phyloP scores from a whole-genome alignment of 2,797 vertebrate genomes.

The Arrhamphus sclerolepis region DNA sequence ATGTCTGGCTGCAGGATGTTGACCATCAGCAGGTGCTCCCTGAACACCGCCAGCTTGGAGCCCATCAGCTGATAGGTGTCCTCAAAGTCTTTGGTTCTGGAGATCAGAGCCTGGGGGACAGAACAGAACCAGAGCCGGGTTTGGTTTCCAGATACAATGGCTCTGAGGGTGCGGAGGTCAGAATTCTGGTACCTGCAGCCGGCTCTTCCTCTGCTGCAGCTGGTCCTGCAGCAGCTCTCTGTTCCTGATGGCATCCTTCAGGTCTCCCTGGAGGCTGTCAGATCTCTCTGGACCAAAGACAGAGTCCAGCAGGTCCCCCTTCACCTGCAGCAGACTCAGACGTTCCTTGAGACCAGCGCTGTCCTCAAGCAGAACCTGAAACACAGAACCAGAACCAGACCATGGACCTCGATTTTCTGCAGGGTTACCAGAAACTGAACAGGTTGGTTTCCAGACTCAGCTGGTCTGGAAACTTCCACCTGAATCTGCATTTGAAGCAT shows the following conservation, averaged over 20 bases:
- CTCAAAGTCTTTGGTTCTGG: conserved; percentile 86
- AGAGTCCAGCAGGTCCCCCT: conserved; percentile 80
- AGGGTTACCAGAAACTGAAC: no score
- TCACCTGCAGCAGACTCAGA: conserved; percentile 80
- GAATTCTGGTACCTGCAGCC: conserved; percentile 75
- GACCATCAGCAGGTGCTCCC: conserved; percentile 71
- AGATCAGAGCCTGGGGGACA: conserved; percentile 79
- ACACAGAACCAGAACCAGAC: not conserved
- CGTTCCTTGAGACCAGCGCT: conserved; percentile 86
- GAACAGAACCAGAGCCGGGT: not conserved
- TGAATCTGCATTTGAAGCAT: no score
- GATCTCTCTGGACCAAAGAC: conserved; percentile 84
- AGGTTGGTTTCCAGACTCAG: no score
- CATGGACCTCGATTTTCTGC: no score
- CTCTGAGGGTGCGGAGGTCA: no score
- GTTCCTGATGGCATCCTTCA: conserved; percentile 75
- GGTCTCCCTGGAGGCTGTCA: conserved; percentile 78
- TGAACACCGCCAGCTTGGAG: conserved; percentile 77
- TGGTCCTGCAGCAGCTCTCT: conserved; percentile 84
- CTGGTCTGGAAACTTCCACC: no score
- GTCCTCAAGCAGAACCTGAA: conserved; percentile 80
- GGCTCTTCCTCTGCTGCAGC: conserved; percentile 86
- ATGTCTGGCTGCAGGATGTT: conserved; percentile 83
- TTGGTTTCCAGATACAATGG: no score
- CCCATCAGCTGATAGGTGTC: conserved; percentile 75